Conservation (phyloP, 1,140 invertebrate species). For the Nasonia giraulti region DNA sequence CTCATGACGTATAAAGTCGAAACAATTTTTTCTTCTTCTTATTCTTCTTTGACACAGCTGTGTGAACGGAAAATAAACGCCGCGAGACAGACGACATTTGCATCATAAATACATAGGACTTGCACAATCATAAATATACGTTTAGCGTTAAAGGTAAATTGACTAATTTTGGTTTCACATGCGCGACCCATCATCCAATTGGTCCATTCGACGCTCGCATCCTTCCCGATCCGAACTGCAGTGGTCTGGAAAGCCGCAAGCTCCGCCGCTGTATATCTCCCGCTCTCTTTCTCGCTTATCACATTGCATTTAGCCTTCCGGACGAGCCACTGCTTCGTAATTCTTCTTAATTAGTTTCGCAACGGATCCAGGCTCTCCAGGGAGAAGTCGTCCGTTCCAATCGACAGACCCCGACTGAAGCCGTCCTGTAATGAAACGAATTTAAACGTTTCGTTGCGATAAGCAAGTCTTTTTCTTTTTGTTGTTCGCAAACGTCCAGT, state of each 20-base stretch:
- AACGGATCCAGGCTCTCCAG: constrained; percentile 89
- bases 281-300: constrained; percentile 49
- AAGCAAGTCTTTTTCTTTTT: not conserved
- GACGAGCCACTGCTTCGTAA: constrained; percentile 11
- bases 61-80: constrained; percentile 2
- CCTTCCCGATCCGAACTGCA: constrained; percentile 46
- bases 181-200: constrained; percentile 56
- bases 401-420: constrained; percentile 86
- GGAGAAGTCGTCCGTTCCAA: constrained; percentile 90
- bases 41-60: not conserved
- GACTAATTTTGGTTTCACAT: constrained; percentile 69
- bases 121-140: constrained; percentile 55
- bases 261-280: constrained; percentile 41
- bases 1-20: not conserved
- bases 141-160: constrained; percentile 60
- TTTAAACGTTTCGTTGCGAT: not conserved
- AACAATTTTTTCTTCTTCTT: not conserved
- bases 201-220: constrained; percentile 54
- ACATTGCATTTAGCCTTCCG: constrained; percentile 49
- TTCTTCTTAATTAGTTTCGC: constrained; percentile 67
- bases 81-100: constrained; percentile 25
- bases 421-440: constrained; percentile 78
- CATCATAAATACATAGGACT: constrained; percentile 62
- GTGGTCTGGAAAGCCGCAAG: constrained; percentile 27
- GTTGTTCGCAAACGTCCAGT: not conserved